These are phyloP conservation scores for Rynchops niger DNA, from an alignment of 2,113 vertebrate species.

Conservation along the genomic window DNA sequence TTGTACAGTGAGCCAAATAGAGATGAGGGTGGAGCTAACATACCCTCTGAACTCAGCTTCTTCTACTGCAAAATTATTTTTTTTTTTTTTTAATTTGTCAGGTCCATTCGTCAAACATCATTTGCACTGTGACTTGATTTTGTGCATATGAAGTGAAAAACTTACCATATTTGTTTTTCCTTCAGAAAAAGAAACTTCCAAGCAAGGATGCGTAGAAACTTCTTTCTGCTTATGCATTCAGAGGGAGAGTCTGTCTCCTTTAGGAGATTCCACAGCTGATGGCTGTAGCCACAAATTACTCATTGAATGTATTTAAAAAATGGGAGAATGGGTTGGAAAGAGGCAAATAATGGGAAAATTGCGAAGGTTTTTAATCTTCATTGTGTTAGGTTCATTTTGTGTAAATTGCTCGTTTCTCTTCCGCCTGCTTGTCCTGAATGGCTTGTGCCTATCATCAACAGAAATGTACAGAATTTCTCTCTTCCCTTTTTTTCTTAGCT, in stretches of 20 bases:
- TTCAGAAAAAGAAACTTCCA: not conserved
- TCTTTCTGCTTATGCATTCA: not conserved
- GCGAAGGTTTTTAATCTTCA: not conserved
- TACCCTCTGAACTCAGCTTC: not conserved
- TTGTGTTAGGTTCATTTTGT: not conserved
- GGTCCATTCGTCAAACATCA: not conserved
- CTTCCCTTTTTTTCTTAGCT: not conserved
- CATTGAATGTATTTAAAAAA: not conserved
- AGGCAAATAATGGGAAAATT: not conserved
- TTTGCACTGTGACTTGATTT: not conserved
- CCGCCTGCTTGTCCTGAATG: not conserved
- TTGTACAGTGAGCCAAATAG: not conserved
- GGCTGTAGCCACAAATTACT: not conserved
- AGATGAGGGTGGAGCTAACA: not conserved
- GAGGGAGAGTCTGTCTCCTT: not conserved
- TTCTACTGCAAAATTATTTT: not conserved
- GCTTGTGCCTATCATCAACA: not conserved
- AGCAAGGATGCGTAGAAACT: rapidly evolving
- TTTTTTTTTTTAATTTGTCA: not conserved
- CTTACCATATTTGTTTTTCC: not conserved
- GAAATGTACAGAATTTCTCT: not conserved
- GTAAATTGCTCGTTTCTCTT: not conserved
- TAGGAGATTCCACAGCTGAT: not conserved
- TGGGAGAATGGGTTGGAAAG: not conserved
- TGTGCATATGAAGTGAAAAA: not conserved